Conservation (phyloP, 2,797 vertebrate genomes). For the Lophotriccus pileatus region DNA sequence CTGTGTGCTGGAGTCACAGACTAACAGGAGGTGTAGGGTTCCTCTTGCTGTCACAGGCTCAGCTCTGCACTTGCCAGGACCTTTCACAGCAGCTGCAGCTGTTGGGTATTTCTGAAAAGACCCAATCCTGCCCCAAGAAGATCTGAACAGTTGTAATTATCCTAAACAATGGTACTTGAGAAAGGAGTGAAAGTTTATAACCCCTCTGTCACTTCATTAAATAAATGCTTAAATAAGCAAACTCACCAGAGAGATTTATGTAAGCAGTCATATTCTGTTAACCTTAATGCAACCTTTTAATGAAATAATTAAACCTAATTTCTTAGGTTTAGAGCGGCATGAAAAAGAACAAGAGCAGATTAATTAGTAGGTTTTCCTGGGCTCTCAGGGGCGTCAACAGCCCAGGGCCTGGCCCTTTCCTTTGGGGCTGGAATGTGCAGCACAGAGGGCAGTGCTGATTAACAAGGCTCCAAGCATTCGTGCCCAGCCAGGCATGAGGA, state of each 20-base stretch:
- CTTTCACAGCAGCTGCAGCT: neutral
- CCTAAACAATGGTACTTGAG: neutral
- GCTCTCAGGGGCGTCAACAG: conserved; percentile 34
- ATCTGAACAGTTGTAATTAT: neutral
- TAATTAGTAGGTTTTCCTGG: conserved; percentile 68
- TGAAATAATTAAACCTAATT: conserved; percentile 63
- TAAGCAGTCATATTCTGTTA: conserved; percentile 63
- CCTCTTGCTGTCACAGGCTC: neutral
- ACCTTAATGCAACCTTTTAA: conserved; percentile 62
- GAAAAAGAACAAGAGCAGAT: conserved; percentile 64
- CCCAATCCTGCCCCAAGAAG: neutral
- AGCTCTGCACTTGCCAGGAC: neutral
- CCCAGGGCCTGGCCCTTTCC: conserved; percentile 28
- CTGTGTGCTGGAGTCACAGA: neutral
- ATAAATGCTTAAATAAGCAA: conserved; percentile 59
- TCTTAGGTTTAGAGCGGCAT: conserved; percentile 54
- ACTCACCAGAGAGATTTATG: conserved; percentile 21
- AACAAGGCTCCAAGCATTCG: conserved; percentile 63
- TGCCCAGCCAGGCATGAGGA: conserved; percentile 70
- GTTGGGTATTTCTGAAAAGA: neutral
- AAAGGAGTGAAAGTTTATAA: conserved; percentile 40
- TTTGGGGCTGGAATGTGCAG: conserved; percentile 55
- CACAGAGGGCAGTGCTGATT: conserved; percentile 51
- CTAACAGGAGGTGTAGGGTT: rapidly evolving
- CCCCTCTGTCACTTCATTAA: conserved; percentile 36